Evolutionary conservation across 2,797 vertebrate species (phyloP).

Genomic region (Enteromius viviparus): DNA sequence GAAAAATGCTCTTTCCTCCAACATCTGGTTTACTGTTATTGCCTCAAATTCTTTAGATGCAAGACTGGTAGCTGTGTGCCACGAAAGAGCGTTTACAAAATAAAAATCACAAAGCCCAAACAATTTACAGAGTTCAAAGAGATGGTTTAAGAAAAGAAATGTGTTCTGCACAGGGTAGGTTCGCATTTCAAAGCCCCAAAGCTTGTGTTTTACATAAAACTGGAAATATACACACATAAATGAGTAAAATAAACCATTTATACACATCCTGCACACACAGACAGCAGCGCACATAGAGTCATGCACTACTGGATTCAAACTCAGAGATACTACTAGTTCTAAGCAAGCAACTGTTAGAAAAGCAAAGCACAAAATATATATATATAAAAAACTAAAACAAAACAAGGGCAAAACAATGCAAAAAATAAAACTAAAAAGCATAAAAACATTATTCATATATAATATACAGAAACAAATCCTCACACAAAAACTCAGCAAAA

Average conservation of each 20-base stretch:
- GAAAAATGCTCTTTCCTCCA: background rate
- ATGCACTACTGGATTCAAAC: slow-evolving; percentile 41
- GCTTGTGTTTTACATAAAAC: slow-evolving; percentile 5
- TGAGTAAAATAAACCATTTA: background rate
- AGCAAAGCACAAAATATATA: slow-evolving; percentile 4
- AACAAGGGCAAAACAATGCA: background rate
- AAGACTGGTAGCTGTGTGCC: background rate
- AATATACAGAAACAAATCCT: no score
- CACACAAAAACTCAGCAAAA: no score
- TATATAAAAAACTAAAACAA: background rate
- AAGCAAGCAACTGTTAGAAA: slow-evolving; percentile 38
- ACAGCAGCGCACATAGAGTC: slow-evolving; percentile 49
- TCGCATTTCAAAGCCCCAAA: background rate
- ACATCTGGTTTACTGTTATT: slow-evolving; percentile 22
- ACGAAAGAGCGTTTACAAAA: background rate
- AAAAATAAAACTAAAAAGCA: background rate
- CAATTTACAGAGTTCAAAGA: slow-evolving; percentile 12
- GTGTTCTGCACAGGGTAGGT: background rate
- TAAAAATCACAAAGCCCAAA: background rate
- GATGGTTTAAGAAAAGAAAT: background rate
- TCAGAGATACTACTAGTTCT: background rate
- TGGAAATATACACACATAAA: slow-evolving; percentile 51
- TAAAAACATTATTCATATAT: background rate
- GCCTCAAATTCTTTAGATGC: background rate
- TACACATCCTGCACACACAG: slow-evolving; percentile 27